These are phyloP conservation scores for Stigmatopora nigra DNA, from an alignment of 2,113 vertebrate species.

Conservation along the genomic window DNA sequence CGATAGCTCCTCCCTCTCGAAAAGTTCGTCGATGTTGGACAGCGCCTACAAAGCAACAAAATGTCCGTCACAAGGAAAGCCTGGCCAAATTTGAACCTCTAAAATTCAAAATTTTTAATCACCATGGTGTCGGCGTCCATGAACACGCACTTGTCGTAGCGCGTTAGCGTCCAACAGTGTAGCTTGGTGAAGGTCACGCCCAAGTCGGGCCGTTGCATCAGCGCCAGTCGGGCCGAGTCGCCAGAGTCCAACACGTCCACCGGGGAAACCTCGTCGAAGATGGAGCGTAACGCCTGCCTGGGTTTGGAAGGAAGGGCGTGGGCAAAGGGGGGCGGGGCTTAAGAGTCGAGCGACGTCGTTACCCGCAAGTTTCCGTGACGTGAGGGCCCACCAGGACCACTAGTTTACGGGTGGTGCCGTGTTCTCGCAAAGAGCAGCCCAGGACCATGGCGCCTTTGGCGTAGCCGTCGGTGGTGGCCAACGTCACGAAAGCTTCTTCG, in stretches of 20 bases:
- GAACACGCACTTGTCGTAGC: constrained; percentile 93
- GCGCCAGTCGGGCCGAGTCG: constrained; percentile 80
- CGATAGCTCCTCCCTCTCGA: constrained; percentile 93
- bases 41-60: constrained; percentile 72
- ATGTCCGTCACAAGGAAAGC: neutral
- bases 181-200: constrained; percentile 91
- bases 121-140: constrained; percentile 98
- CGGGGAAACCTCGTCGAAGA: constrained; percentile 82
- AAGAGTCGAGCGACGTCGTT: neutral
- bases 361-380: constrained; percentile 75
- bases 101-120: constrained; percentile 40
- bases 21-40: constrained; percentile 91
- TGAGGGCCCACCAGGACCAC: constrained; percentile 81
- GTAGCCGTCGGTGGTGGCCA: constrained; percentile 90
- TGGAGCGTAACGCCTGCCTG: constrained; percentile 74
- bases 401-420: constrained; percentile 79
- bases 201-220: constrained; percentile 92
- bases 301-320: neutral
- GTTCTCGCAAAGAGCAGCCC: constrained; percentile 80
- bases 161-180: constrained; percentile 91
- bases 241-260: constrained; percentile 89
- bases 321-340: neutral
- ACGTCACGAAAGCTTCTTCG: constrained; percentile 94
- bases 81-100: neutral
- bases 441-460: constrained; percentile 92